Percentiles rank a stretch among this genome's conserved stretches.
Evolutionary conservation across 2,888 invertebrate species (phyloP).

Genomic region (Mystacides longicornis): DNA sequence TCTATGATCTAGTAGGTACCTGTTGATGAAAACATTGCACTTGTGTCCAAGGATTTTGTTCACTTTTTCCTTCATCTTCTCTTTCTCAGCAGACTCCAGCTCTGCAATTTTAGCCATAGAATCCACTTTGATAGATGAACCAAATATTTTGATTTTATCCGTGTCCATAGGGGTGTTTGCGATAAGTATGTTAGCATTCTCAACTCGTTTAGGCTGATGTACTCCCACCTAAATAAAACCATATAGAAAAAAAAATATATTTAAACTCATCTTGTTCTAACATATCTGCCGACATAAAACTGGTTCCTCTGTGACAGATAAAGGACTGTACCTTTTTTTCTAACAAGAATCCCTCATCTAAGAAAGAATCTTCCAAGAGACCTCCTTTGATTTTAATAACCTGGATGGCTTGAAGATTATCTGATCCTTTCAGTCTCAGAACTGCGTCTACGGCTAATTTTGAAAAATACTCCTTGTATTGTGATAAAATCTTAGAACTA

Average conservation of each 20-base stretch:
- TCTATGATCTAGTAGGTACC: too few relatives aligned
- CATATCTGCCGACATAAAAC: too few relatives aligned
- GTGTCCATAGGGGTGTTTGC: slow-evolving; percentile 99
- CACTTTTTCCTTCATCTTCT: slow-evolving; percentile 99
- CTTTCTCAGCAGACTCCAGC: slow-evolving; percentile 94
- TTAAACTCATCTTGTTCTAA: too few relatives aligned
- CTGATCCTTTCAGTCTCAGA: slow-evolving; percentile 88
- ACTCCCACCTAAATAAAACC: slow-evolving; percentile 63
- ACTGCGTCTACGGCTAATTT: slow-evolving; percentile 94
- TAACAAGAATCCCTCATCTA: slow-evolving; percentile 90
- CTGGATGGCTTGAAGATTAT: slow-evolving; percentile 92
- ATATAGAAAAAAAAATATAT: not conserved
- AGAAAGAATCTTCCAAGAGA: slow-evolving; percentile 86
- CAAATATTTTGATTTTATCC: slow-evolving; percentile 98
- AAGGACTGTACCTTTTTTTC: slow-evolving; percentile 72
- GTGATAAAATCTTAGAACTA: slow-evolving; percentile 95
- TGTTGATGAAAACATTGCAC: slow-evolving; percentile 96
- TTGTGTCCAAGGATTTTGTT: slow-evolving; percentile 91
- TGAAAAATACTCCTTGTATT: slow-evolving; percentile 94
- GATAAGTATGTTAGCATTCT: slow-evolving; percentile 93
- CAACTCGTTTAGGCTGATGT: slow-evolving; percentile 92
- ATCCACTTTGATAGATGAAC: slow-evolving; percentile 88
- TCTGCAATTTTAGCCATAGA: slow-evolving; percentile 95
- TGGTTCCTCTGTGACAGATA: too few relatives aligned
- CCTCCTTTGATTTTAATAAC: slow-evolving; percentile 96